phyloP scores from a whole-genome alignment of 2,888 invertebrate species.

The Drosophila glabriapex region DNA sequence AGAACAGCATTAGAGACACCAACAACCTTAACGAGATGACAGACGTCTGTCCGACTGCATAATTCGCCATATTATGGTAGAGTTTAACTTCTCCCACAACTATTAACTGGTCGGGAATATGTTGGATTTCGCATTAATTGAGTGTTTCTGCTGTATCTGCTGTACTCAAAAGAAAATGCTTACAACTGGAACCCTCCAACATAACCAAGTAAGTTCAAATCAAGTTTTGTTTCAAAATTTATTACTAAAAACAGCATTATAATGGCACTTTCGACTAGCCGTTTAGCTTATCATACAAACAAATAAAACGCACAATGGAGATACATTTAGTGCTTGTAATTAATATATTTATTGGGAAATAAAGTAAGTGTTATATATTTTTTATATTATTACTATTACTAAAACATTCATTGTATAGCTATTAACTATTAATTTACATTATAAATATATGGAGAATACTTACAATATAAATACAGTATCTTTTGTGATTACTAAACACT shows the following conservation, averaged over 20 bases:
- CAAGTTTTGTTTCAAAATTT: not conserved
- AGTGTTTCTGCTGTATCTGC: constrained; percentile 7
- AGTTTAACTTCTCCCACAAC: constrained; percentile 33
- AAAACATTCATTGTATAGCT: not conserved
- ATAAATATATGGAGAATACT: not conserved
- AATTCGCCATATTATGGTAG: constrained; percentile 52
- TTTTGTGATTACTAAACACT: not conserved
- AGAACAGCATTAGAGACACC: constrained; percentile 2
- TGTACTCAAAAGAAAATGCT: constrained; percentile 1
- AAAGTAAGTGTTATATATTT: not conserved
- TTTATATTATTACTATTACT: not conserved
- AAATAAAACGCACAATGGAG: not conserved
- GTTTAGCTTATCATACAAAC: not conserved
- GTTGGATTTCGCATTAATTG: constrained; percentile 39
- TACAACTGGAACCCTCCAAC: not conserved
- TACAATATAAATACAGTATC: not conserved
- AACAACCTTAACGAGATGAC: constrained; percentile 12
- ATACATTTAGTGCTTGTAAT: too few relatives aligned
- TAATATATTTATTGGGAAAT: not conserved
- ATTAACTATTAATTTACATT: not conserved
- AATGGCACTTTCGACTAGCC: not conserved
- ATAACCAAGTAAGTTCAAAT: not conserved
- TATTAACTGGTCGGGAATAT: constrained; percentile 21
- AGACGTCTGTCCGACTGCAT: constrained; percentile 61
- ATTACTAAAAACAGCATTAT: not conserved